Percentiles rank a stretch among this genome's conserved stretches.
These are phyloP conservation scores for Coelinius sp. DNA, from an alignment of 2,888 invertebrate species.

Conservation along the genomic window DNA sequence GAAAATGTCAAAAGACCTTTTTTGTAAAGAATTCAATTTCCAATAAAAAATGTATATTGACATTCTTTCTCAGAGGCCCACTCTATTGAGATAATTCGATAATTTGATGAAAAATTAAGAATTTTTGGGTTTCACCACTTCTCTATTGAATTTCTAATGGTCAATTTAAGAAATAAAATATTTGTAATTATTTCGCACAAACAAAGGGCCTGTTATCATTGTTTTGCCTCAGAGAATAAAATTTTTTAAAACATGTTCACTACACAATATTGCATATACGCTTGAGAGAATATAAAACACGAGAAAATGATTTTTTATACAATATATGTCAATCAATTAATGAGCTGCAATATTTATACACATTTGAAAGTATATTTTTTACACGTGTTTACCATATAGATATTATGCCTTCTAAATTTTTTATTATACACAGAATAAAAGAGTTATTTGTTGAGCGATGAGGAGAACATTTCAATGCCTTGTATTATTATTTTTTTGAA, in stretches of 20 bases:
- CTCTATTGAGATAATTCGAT: too few species aligned
- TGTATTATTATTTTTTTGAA: neutral
- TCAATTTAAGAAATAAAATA: too few species aligned
- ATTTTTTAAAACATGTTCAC: neutral
- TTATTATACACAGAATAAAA: neutral
- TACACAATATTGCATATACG: neutral
- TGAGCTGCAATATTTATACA: neutral
- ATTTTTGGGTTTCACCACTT: too few species aligned
- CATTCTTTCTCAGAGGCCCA: too few species aligned
- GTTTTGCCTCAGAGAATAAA: neutral
- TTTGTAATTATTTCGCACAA: too few species aligned
- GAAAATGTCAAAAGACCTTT: too few species aligned
- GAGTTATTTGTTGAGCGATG: neutral
- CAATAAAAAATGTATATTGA: too few species aligned
- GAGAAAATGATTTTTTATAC: neutral
- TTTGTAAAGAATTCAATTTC: too few species aligned
- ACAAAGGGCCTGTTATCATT: too few species aligned
- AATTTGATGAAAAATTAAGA: too few species aligned
- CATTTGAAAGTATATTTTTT: slow-evolving; percentile 20
- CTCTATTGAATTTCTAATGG: too few species aligned
- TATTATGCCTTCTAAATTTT: slow-evolving; percentile 15
- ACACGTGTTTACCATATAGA: slow-evolving; percentile 12
- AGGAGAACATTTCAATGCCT: neutral
- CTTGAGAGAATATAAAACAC: neutral
- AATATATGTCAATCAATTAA: slow-evolving; percentile 1